Base-by-base conservation (phyloP, 2,113 vertebrate species). In the Plectropomus leopardus region DNA sequence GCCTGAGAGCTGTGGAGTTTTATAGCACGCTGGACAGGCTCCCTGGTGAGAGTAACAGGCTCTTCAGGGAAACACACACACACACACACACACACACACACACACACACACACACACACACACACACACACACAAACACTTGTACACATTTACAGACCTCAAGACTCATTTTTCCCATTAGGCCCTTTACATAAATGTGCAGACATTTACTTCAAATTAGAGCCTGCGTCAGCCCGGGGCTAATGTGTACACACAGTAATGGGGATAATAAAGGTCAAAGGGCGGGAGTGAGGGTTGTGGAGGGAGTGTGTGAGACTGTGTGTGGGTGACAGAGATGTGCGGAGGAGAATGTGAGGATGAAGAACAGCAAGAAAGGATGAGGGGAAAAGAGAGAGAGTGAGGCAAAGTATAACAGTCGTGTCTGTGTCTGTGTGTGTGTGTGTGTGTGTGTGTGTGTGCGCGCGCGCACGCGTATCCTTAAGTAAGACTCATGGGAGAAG, bases 191-290 rank as follows among this genome's bases (percentile, higher is more conserved):
- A 78, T 77, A 81, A 85, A 85, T 67, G 77, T 66, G 71, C 58
- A 76, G 61, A 80, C 79, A 83, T 85, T 85, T 79, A 73, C 42
- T 82, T 64, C 64, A 50, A 78, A 89, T 88, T 89, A 84, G n/a
- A 64, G 53, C 48, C 51, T 1, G 16, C 47, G 36, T 78, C 58
- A 77, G 80, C 86, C 66, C 3, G 23, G 2, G 57, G 78, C 66
- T 71, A 70, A 76, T 68, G 32, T 68, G 67, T 42, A 60, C 63
- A 54, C 61, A 17, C 17, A 26, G 61, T 78, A 84, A 86, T 82
- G 74, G 45, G 60, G 47, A 66, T 77, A 82, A 80, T 65, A 76
- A 76, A 72, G 75, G 80, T 78, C 53, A 78, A 48, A 65, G 75
- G 66, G 44, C 53, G 14, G n/a, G 30, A 16, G 4, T 30, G 34